A percentile compares a stretch with the other conserved stretches of the same genome.
Evolutionary conservation across 2,888 invertebrate genomes (phyloP).

Genomic region (Mesorhabditis belari): DNA sequence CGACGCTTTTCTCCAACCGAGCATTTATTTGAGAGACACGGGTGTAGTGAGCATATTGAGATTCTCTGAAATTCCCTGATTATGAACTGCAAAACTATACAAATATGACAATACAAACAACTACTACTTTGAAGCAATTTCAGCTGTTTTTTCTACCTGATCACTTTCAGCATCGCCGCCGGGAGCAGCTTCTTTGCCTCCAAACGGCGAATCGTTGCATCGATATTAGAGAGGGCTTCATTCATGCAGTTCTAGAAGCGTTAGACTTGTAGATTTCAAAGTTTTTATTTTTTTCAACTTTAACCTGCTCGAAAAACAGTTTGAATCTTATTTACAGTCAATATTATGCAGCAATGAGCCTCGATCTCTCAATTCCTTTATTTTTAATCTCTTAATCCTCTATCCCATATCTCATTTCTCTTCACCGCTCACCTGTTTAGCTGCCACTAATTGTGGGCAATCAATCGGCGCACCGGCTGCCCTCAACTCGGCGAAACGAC

Average conservation of each 20-base stretch:
- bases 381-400: too few relatives aligned
- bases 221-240: slow-evolving; percentile 14
- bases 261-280: too few relatives aligned
- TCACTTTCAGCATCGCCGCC: slow-evolving; percentile 10
- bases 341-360: too few relatives aligned
- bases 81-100: not conserved
- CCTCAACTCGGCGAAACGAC: slow-evolving; percentile 11
- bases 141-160: not conserved
- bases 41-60: not conserved
- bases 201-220: slow-evolving; percentile 17
- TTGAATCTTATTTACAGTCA: too few relatives aligned
- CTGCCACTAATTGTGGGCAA: not conserved
- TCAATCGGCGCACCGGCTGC: slow-evolving; percentile 1
- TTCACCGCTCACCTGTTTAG: not conserved
- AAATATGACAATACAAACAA: not conserved
- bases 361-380: too few relatives aligned
- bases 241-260: slow-evolving; percentile 6
- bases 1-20: not conserved
- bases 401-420: too few relatives aligned
- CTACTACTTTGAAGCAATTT: not conserved
- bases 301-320: too few relatives aligned
- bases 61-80: not conserved
- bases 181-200: slow-evolving; percentile 18
- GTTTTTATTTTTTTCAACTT: too few relatives aligned
- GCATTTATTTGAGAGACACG: not conserved